Percentiles rank a stretch among this genome's conserved stretches.
phyloP scores from a whole-genome alignment of 2,888 invertebrate species.

The Clepsis dumicolana region DNA sequence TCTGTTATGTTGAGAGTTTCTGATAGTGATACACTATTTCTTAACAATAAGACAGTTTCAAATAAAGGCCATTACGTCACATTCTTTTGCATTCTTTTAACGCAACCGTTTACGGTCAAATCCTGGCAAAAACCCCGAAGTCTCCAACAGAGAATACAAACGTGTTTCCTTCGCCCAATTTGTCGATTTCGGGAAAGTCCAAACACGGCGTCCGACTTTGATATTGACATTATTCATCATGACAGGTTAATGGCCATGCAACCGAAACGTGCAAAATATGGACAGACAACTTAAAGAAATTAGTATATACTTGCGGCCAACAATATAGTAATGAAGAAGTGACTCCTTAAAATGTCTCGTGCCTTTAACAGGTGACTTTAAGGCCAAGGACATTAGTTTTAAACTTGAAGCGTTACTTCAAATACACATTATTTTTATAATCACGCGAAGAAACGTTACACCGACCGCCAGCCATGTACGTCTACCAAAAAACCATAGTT shows the following conservation, averaged over 20 bases:
- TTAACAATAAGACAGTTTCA: too few species aligned
- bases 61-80: neutral
- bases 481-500: neutral
- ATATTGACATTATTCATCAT: constrained; percentile 20
- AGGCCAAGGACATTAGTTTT: neutral
- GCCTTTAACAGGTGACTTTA: neutral
- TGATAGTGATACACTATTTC: neutral
- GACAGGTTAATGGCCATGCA: constrained; percentile 23
- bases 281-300: neutral
- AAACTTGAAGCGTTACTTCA: neutral
- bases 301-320: neutral
- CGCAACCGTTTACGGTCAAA: neutral
- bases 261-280: neutral
- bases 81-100: neutral
- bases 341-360: neutral
- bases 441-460: neutral
- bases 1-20: too few species aligned
- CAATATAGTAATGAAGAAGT: neutral
- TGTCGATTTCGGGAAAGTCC: constrained; percentile 19
- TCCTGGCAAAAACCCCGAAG: constrained; percentile 11
- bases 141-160: constrained; percentile 12
- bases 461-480: neutral
- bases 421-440: neutral
- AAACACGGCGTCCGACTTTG: constrained; percentile 10
- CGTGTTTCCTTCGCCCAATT: constrained; percentile 12